Base-by-base conservation (phyloP, 2,113 vertebrate genomes). In the Eclectus roratus region DNA sequence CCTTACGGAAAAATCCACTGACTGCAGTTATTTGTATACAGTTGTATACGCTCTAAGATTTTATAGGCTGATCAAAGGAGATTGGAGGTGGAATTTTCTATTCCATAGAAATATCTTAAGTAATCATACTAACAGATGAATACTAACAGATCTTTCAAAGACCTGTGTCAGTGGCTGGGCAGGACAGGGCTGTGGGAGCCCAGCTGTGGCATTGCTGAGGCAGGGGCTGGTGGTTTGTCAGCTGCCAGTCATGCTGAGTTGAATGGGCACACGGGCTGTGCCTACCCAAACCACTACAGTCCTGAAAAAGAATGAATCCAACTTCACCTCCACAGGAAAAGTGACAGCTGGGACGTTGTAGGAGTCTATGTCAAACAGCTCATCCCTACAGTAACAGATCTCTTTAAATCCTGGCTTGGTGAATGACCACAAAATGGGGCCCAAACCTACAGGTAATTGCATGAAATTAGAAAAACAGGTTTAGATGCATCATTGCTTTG, bases 151-250 rank as follows among this genome's bases (percentile, higher is more conserved):
- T 18, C 37, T 81, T 81, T 84, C 11, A 65, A 50, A 80, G 53
- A 29, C 16, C 29, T 55, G 1, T 58, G 81, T 56, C 50, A 35
- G 1, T 71, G 65, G 11, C 33, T 7, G 11, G 53, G 4, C 24
- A 46, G 37, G 13, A 18, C 19, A 69, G 39, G 17, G 20, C 24
- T 43, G 17, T 31, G 31, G 21, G 11, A n/a, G 14, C 17, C 55
- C 29, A 71, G 6, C 18, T 58, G 89, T 0, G 1, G 16, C 1
- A 1, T 19, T 1, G 0, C 24, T 46, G 43, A 24, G 14, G 14
- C 27, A 35, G n/a, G 52, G 9, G 14, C 33, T 80, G 35, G 29
- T 4, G 8, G 9, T 79, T 58, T 85, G 7, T 29, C 37, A 31
- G 21, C 55, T 50, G 13, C 56, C 31, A 25, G 15, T 77, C 2